Conservation (phyloP, 2,797 vertebrate species). For the Ispidina lecontei region DNA sequence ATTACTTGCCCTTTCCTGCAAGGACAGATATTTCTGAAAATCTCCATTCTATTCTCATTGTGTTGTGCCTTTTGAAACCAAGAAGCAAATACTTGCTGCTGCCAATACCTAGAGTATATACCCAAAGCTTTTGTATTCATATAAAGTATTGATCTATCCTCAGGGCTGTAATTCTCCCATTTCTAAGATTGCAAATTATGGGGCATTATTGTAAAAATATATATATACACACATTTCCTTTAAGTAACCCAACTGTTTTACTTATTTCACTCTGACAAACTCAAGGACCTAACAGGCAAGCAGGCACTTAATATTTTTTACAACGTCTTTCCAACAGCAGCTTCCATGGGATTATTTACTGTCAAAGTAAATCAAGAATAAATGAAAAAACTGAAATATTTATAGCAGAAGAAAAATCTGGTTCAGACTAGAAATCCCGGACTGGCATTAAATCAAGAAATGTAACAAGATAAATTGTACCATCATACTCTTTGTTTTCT, state of each 20-base stretch:
- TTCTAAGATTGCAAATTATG: constrained; percentile 23
- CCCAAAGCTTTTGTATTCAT: not conserved
- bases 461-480: constrained; percentile 58
- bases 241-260: constrained; percentile 25
- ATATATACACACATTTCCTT: not conserved
- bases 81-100: not conserved
- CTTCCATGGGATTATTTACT: constrained; percentile 71
- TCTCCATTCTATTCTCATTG: rapidly evolving
- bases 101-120: not conserved
- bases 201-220: not conserved
- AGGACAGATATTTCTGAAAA: not conserved
- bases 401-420: constrained; percentile 64
- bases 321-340: constrained; percentile 45
- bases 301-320: constrained; percentile 62
- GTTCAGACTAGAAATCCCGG: constrained; percentile 40
- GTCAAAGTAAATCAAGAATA: constrained; percentile 70
- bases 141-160: not conserved
- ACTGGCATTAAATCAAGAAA: constrained; percentile 43
- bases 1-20: not conserved
- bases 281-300: constrained; percentile 9
- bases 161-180: not conserved
- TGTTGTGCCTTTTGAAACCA: not conserved
- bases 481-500: constrained; percentile 58
- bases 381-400: constrained; percentile 75
- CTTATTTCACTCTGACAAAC: constrained; percentile 42